Evolutionary conservation across 2,888 invertebrate species (phyloP), one percentile per base, ranked within the genome.

Genomic region (Aphidoletes aphidimyza): DNA sequence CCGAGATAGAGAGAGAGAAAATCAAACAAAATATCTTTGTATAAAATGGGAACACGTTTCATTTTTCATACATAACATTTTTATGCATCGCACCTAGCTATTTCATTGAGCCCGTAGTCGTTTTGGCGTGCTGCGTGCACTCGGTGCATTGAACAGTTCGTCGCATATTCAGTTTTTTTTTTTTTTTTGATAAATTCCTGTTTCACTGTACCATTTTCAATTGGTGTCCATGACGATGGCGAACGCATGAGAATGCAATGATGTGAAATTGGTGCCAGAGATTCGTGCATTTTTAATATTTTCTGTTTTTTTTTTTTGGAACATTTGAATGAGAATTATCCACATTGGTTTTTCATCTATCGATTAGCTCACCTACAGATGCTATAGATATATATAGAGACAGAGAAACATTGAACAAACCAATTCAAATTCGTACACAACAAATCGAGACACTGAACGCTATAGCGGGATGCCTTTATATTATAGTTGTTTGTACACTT

Each of bases 211-310:
- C 14, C 14, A 14, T 14, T 42, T 14, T 42, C 8, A 42, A 42
- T 9, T 42, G 8, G 14, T 42, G 42, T 9, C 42, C 42, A 42
- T 42, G 42, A 42, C 42, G 2, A 54, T 69, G 17, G 5, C 34
- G 30, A 69, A 69, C 54, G 54, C 54, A 22, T 54, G 54, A 26
- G 54, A 69, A 69, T 30, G 69, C 69, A 30, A 69, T 69, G 69
- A 6, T 54, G 26, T 26, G 42, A 14, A 42, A 42, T 42, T 42
- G 22, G 30, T 69, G 69, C 69, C 69, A 69, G 11, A 69, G 69
- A 26, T 30, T 69, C 69, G 30, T 69, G 69, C 26, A 69, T 69
- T 69, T 69, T 34, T 30, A 34, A 69, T 69, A 69, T 69, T 69
- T 69, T 34, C n/a, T n/a, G n/a, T n/a, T n/a, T n/a, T n/a, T n/a